phyloP scores from a whole-genome alignment of 2,888 invertebrate genomes.

The Diarsia brunnea region DNA sequence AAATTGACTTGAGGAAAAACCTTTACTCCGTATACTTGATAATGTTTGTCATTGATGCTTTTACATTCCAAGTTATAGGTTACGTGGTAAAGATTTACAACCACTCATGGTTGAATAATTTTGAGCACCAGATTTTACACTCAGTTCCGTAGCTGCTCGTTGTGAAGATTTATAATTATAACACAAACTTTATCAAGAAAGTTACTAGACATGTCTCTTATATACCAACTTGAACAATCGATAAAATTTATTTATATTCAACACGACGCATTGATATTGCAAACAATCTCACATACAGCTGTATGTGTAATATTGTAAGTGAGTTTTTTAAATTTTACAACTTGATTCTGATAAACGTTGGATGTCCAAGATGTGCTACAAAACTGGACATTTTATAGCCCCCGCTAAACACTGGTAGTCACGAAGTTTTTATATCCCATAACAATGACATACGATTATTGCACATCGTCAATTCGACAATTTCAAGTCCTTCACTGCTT shows the following conservation, averaged over 20 bases:
- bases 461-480: slow-evolving; percentile 71
- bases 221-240: slow-evolving; percentile 34
- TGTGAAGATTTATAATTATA: slow-evolving; percentile 13
- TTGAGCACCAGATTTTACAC: neutral
- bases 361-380: slow-evolving; percentile 59
- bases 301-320: slow-evolving; percentile 7
- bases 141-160: neutral
- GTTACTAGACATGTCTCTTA: slow-evolving; percentile 28
- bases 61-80: neutral
- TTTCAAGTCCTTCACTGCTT: slow-evolving; percentile 70
- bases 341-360: slow-evolving; percentile 51
- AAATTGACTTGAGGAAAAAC: neutral
- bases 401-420: slow-evolving; percentile 78
- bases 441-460: slow-evolving; percentile 83
- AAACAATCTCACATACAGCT: neutral
- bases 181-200: slow-evolving; percentile 31
- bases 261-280: slow-evolving; percentile 1
- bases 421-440: slow-evolving; percentile 79
- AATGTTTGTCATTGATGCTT: neutral
- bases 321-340: slow-evolving; percentile 47
- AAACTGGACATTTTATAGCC: slow-evolving; percentile 72
- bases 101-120: neutral
- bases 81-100: neutral
- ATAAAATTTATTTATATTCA: slow-evolving; percentile 26
- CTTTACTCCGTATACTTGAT: neutral